A percentile compares a stretch with the other conserved stretches of the same genome.
These are phyloP conservation scores for Danio albolineatus DNA, from an alignment of 2,797 vertebrate genomes.

Conservation along the genomic window DNA sequence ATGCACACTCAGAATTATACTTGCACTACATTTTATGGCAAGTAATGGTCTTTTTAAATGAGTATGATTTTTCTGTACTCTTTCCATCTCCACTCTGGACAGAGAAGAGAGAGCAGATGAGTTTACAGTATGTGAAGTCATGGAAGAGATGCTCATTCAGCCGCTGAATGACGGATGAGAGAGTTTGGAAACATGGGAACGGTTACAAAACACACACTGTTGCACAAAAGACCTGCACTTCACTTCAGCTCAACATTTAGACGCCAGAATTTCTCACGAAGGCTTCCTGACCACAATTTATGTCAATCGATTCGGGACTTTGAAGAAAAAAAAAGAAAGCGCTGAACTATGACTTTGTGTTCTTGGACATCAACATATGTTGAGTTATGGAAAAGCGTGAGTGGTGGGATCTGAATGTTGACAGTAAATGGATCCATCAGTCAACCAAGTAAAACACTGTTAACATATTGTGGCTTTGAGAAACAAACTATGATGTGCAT, in stretches of 20 bases:
- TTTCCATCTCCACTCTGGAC: background rate
- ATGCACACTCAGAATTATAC: too few species aligned
- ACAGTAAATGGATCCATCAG: background rate
- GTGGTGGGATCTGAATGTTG: background rate
- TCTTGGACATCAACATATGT: background rate
- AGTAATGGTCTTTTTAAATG: too few species aligned
- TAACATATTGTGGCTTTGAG: background rate
- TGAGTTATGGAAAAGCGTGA: background rate
- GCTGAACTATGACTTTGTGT: background rate
- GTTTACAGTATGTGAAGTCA: conserved; percentile 37
- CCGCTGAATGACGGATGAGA: conserved; percentile 19
- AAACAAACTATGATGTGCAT: background rate
- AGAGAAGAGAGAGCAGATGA: conserved; percentile 16
- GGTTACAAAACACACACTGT: conserved; percentile 41
- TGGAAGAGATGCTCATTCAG: conserved; percentile 17
- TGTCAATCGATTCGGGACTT: background rate
- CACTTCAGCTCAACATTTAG: conserved; percentile 6
- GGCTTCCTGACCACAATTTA: conserved; percentile 6
- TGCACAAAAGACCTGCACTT: conserved; percentile 28
- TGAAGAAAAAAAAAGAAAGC: background rate
- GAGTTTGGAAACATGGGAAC: conserved; percentile 16
- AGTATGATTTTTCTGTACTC: too few species aligned
- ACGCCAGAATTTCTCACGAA: background rate
- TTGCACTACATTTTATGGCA: too few species aligned
- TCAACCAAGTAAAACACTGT: background rate